A percentile compares a stretch with the other conserved stretches of the same genome.
Evolutionary conservation across 1,140 invertebrate genomes (phyloP).

Genomic region (Scaptomyza graminum): DNA sequence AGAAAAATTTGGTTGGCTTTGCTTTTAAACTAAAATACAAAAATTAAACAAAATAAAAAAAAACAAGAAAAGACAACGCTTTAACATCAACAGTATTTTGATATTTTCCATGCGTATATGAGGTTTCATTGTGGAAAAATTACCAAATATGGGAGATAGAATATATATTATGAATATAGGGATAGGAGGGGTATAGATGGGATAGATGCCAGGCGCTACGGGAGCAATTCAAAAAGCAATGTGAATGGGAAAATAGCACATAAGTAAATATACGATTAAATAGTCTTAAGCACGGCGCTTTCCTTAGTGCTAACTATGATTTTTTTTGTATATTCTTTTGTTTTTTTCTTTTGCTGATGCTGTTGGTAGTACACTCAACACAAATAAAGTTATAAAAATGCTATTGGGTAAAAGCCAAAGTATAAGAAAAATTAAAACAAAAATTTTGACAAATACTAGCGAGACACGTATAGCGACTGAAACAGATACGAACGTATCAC

Average conservation of each 20-base stretch:
- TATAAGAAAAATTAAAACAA: background rate
- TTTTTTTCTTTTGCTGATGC: slow-evolving; percentile 56
- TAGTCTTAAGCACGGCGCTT: slow-evolving; percentile 64
- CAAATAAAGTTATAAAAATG: slow-evolving; percentile 41
- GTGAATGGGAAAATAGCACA: slow-evolving; percentile 20
- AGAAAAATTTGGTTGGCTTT: slow-evolving; percentile 81
- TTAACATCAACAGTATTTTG: slow-evolving; percentile 78
- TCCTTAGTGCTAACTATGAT: slow-evolving; percentile 47
- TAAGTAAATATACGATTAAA: slow-evolving; percentile 31
- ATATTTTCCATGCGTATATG: slow-evolving; percentile 81
- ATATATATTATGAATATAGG: slow-evolving; percentile 10
- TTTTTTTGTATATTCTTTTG: slow-evolving; percentile 28
- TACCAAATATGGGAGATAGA: slow-evolving; percentile 56
- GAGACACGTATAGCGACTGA: slow-evolving; percentile 19
- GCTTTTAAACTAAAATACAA: slow-evolving; percentile 82
- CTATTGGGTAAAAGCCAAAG: slow-evolving; percentile 59
- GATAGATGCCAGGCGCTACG: slow-evolving; percentile 49
- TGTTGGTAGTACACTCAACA: slow-evolving; percentile 56
- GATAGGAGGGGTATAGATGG: slow-evolving; percentile 2
- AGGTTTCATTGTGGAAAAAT: slow-evolving; percentile 72
- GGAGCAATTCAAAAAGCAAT: slow-evolving; percentile 53
- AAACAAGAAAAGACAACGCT: slow-evolving; percentile 65
- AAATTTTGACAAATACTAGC: slow-evolving; percentile 65
- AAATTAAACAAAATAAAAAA: slow-evolving; percentile 69
- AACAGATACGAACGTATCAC: slow-evolving; percentile 45